Conservation (phyloP, 2,797 vertebrate species). For the Artibeus lituratus region DNA sequence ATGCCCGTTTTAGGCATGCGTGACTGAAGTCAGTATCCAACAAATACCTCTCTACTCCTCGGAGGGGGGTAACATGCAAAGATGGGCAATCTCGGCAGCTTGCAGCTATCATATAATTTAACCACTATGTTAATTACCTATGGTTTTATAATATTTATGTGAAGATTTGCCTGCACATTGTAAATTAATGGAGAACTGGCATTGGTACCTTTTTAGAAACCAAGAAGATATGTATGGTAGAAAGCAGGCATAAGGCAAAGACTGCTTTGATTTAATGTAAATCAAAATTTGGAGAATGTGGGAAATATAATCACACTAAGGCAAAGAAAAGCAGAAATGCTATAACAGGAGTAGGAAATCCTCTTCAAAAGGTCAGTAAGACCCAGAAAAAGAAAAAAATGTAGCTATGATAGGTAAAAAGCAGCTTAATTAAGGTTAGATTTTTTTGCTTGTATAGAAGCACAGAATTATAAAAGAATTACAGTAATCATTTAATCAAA, state of each 20-base stretch:
- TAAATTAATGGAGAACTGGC: slow-evolving; percentile 15
- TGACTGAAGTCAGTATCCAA: neutral
- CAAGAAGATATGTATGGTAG: slow-evolving; percentile 8
- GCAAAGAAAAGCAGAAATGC: slow-evolving; percentile 16
- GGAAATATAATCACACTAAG: neutral
- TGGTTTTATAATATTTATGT: slow-evolving; percentile 1
- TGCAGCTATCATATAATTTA: neutral
- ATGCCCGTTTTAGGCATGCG: neutral
- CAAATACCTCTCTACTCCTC: neutral
- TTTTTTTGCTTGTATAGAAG: slow-evolving; percentile 38
- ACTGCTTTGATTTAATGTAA: neutral
- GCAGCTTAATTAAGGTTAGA: neutral
- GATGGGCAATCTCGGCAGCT: neutral
- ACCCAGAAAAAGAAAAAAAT: neutral
- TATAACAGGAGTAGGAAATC: neutral
- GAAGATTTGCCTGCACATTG: neutral
- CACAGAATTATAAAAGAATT: slow-evolving; percentile 43
- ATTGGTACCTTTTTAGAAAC: slow-evolving; percentile 16
- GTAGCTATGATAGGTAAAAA: neutral
- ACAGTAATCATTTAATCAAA: slow-evolving; percentile 27
- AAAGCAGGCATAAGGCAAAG: neutral
- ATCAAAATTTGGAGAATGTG: neutral
- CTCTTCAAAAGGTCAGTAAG: neutral
- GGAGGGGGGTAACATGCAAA: neutral
- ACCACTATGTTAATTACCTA: neutral